A percentile compares a stretch with the other conserved stretches of the same genome.
Conservation (phyloP, 1,140 invertebrate genomes). For the Cydia fagiglandana region DNA sequence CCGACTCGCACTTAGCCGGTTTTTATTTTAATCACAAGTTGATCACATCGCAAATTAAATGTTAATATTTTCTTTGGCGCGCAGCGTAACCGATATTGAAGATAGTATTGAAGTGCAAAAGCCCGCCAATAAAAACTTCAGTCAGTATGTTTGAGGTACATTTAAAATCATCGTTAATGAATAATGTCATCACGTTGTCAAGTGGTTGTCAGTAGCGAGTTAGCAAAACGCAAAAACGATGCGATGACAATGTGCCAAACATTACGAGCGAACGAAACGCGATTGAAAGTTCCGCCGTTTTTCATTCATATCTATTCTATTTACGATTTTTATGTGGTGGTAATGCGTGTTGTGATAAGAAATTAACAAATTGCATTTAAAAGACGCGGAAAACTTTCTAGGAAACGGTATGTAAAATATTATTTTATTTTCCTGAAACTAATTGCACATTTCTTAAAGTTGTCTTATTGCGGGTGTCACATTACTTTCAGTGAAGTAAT, state of each 20-base stretch:
- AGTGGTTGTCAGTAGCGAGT: no score
- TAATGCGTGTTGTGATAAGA: conserved; percentile 29
- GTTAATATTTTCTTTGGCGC: no score
- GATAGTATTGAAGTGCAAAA: background rate
- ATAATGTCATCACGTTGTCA: no score
- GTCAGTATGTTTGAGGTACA: background rate
- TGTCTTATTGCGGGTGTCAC: conserved; percentile 57
- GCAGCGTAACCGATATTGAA: no score
- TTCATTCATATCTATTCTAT: conserved; percentile 21
- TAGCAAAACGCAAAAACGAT: background rate
- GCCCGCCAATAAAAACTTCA: background rate
- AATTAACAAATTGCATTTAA: conserved; percentile 20
- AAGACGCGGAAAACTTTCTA: conserved; percentile 25
- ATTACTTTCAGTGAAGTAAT: conserved; percentile 67
- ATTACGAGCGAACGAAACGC: conserved; percentile 7
- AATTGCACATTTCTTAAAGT: conserved; percentile 17
- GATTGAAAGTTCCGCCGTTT: conserved; percentile 26
- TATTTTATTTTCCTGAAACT: background rate
- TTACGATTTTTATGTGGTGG: conserved; percentile 29
- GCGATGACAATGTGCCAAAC: background rate
- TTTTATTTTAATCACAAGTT: no score
- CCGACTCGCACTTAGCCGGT: no score
- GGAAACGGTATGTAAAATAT: conserved; percentile 31
- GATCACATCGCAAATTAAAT: background rate
- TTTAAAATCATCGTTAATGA: background rate